Base-by-base conservation (phyloP, 2,113 vertebrate species). In the Chroicocephalus ridibundus region DNA sequence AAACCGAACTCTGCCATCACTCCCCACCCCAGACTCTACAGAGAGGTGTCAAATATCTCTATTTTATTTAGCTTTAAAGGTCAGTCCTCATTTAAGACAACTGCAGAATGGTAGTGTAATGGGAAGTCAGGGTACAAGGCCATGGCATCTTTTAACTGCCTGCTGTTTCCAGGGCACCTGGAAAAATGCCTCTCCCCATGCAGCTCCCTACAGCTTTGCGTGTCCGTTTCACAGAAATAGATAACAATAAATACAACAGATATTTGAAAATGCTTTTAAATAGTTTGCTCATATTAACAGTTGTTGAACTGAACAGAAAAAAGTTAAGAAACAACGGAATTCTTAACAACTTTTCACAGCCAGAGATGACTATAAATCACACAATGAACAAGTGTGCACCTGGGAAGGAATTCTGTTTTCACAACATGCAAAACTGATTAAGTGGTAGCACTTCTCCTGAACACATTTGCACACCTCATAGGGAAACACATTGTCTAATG, bases 371-470 rank as follows among this genome's bases (percentile, higher is more conserved):
- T 72, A 40, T 54, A 72, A 84, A 90, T 81, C 11, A 15, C 86
- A 76, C 65, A 55, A 34, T 20, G 55, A 86, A 77, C 9, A 42
- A 70, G 52, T 16, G 44, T 71, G 36, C 82, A 93, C 85, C 96
- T 78, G 65, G 94, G 72, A 83, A 29, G 52, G 77, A 84, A 65
- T 84, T 91, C 85, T 55, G 22, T 76, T 95, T 82, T 88, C 77
- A 69, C 61, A 91, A 95, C 62, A 72, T 18, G 49, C 64, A 88
- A 76, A 94, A 81, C 20, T 75, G 66, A 91, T 91, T 75, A 96
- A 86, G 52, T 27, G n/a, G 55, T 17, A 86, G 49, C 34, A 55
- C 42, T 77, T 84, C 22, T 20, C 62, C 62, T 54, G 68, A 82
- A 81, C 51, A 85, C 42, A 40, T 60, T 10, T 78, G 70, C 22